Conservation (phyloP, 2,888 invertebrate species). For the Priapulus caudatus region DNA sequence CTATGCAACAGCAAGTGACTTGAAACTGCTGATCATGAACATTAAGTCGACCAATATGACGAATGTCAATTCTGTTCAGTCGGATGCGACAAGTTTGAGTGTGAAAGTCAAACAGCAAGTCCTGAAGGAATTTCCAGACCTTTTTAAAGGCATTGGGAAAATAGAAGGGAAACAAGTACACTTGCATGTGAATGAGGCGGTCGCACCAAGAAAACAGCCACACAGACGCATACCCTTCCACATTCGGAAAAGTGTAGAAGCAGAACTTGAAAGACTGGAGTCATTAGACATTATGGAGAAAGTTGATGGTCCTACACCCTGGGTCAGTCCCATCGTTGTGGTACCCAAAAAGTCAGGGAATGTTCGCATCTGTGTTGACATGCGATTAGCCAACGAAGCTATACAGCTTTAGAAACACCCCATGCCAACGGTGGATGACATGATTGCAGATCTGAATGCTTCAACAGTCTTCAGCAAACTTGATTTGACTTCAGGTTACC, state of each 20-base stretch:
- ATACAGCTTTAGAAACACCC: slow-evolving; percentile 19
- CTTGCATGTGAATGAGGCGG: background rate
- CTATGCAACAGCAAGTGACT: too few species aligned
- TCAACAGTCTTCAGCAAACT: slow-evolving; percentile 19
- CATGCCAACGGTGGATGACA: slow-evolving; percentile 22
- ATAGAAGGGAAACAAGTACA: background rate
- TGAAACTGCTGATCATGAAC: too few species aligned
- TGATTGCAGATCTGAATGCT: slow-evolving; percentile 19
- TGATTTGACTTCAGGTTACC: slow-evolving; percentile 18
- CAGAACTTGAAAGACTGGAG: slow-evolving; percentile 21
- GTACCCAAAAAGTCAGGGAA: slow-evolving; percentile 19
- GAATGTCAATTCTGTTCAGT: too few species aligned
- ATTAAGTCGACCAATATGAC: too few species aligned
- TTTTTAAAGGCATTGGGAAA: background rate
- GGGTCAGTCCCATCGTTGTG: slow-evolving; percentile 24
- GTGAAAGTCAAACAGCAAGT: too few species aligned
- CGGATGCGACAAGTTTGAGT: too few species aligned
- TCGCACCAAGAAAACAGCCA: background rate
- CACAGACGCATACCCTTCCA: background rate
- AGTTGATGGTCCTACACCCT: too few species aligned
- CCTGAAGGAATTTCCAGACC: too few species aligned
- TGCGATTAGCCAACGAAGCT: slow-evolving; percentile 20
- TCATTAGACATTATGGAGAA: slow-evolving; percentile 24
- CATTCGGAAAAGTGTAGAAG: slow-evolving; percentile 13
- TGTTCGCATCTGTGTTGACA: too few species aligned